These are phyloP conservation scores for human DNA, from an alignment of 2,113 vertebrate genomes.

Conservation along the genomic window DNA sequence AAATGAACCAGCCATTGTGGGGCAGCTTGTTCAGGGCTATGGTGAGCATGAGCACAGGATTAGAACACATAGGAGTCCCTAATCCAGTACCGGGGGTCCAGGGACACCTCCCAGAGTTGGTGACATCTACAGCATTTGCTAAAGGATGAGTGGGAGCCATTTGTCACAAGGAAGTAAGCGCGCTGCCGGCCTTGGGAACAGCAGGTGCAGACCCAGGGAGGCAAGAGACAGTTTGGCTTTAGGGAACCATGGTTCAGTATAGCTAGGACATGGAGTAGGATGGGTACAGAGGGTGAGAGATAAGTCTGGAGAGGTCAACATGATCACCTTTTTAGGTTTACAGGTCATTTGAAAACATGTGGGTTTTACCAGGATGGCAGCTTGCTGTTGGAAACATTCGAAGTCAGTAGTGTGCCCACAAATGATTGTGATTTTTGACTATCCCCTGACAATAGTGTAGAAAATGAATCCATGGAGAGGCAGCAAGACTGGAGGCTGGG, in stretches of 20 bases:
- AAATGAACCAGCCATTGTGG: not conserved
- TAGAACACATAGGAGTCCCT: not conserved
- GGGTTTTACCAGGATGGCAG: not conserved
- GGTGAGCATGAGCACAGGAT: not conserved
- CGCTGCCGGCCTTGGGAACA: not conserved
- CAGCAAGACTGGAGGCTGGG: not conserved
- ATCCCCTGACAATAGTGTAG: not conserved
- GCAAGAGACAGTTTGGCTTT: not conserved
- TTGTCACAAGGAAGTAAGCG: not conserved
- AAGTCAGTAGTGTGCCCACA: not conserved
- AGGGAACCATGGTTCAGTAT: not conserved
- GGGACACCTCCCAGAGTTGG: not conserved
- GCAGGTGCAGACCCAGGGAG: not conserved
- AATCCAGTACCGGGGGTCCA: not conserved
- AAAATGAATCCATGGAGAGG: not conserved
- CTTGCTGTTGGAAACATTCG: not conserved
- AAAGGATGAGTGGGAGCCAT: too few species aligned
- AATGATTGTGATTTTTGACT: not conserved
- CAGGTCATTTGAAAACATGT: not conserved
- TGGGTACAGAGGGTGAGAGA: not conserved
- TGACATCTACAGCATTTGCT: not conserved
- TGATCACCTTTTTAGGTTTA: not conserved
- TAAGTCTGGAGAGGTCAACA: not conserved
- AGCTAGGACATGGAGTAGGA: not conserved
- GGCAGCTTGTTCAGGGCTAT: too few species aligned